Percentiles rank a stretch among this genome's conserved stretches.
These are phyloP conservation scores for Muntiacus muntjak DNA, from an alignment of 2,113 vertebrate species.

Conservation along the genomic window DNA sequence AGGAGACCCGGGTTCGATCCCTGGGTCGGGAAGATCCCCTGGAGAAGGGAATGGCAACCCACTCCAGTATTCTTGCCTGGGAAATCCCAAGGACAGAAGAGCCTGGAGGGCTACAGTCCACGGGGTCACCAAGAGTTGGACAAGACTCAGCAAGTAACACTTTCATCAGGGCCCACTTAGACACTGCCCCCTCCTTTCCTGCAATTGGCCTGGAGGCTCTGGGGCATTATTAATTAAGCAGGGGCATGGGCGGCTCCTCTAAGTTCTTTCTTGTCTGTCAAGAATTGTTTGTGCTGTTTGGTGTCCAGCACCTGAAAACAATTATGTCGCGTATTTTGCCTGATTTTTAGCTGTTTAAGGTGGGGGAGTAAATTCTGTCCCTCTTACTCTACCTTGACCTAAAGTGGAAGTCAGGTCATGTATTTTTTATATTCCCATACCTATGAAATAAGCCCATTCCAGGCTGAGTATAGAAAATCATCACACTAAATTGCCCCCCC, in stretches of 20 bases:
- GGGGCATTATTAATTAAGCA: background rate
- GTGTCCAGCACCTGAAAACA: background rate
- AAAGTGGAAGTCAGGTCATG: background rate
- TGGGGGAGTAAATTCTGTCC: background rate
- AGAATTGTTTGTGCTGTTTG: no score
- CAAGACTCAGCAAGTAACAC: background rate
- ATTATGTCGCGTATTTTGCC: background rate
- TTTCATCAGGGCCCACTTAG: background rate
- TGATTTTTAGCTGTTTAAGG: background rate
- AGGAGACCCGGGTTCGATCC: background rate
- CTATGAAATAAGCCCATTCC: background rate
- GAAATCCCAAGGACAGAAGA: background rate
- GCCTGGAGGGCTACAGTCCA: background rate
- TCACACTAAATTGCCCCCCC: background rate
- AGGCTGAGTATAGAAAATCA: background rate
- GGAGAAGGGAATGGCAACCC: background rate
- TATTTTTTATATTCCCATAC: background rate
- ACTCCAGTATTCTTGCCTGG: background rate
- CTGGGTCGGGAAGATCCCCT: background rate
- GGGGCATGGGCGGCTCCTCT: background rate
- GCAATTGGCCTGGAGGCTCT: background rate
- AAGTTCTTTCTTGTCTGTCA: background rate
- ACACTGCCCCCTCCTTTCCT: background rate
- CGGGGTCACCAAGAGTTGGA: background rate
- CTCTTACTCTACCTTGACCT: background rate